These are phyloP conservation scores for Protaetia brevitarsis DNA, from an alignment of 1,140 invertebrate genomes.

Conservation along the genomic window DNA sequence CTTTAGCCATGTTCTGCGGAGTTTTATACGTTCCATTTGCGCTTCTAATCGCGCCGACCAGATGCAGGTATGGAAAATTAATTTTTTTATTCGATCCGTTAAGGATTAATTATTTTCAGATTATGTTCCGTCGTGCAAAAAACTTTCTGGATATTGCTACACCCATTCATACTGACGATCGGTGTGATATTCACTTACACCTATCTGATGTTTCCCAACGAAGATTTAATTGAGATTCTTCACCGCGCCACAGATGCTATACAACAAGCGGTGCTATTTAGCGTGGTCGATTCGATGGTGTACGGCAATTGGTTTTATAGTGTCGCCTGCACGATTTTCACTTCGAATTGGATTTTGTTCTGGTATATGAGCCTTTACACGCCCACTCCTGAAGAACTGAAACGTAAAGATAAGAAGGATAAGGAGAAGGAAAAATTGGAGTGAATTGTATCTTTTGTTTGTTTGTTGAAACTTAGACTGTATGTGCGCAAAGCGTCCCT, in stretches of 20 bases:
- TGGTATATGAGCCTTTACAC: slow-evolving; percentile 46
- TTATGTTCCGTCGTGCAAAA: slow-evolving; percentile 49
- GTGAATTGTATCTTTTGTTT: too few relatives aligned
- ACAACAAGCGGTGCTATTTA: slow-evolving; percentile 74
- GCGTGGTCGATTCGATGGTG: slow-evolving; percentile 76
- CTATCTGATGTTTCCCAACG: slow-evolving; percentile 60
- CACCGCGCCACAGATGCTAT: slow-evolving; percentile 59
- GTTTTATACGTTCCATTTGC: slow-evolving; percentile 71
- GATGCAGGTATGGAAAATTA: slow-evolving; percentile 33
- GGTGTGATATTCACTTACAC: slow-evolving; percentile 61
- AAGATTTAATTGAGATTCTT: slow-evolving; percentile 52
- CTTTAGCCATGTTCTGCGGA: slow-evolving; percentile 72
- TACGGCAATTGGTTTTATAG: slow-evolving; percentile 67
- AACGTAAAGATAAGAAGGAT: too few relatives aligned
- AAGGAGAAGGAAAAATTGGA: too few relatives aligned
- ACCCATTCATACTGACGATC: slow-evolving; percentile 66
- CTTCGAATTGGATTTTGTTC: slow-evolving; percentile 60
- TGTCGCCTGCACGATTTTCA: slow-evolving; percentile 52
- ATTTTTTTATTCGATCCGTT: too few relatives aligned
- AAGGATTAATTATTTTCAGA: slow-evolving; percentile 35
- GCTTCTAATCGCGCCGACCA: slow-evolving; percentile 53
- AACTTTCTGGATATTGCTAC: slow-evolving; percentile 61
- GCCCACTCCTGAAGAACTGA: slow-evolving; percentile 8
- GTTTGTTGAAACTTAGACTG: too few relatives aligned
- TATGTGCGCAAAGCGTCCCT: too few relatives aligned